These are phyloP conservation scores for Akabosia matsudoensis DNA, from an alignment of 1,140 invertebrate genomes.

Conservation along the genomic window DNA sequence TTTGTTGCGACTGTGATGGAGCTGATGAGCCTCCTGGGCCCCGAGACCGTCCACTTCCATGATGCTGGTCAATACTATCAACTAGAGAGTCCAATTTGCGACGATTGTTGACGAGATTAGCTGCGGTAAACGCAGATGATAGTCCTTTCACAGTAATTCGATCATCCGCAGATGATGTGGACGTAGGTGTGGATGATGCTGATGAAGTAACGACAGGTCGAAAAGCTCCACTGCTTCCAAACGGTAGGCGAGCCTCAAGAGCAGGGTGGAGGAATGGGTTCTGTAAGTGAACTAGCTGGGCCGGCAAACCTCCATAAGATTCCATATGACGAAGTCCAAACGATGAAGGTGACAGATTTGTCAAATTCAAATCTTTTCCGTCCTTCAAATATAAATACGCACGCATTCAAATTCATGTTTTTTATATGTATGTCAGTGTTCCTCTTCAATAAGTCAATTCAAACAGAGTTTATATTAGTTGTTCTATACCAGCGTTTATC, in stretches of 20 bases:
- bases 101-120: constrained; percentile 35
- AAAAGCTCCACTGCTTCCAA: constrained; percentile 52
- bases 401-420: too few species aligned
- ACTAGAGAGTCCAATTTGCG: constrained; percentile 39
- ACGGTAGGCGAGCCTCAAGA: constrained; percentile 50
- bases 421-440: too few species aligned
- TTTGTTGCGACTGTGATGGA: neutral
- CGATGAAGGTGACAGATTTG: constrained; percentile 48
- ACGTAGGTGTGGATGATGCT: constrained; percentile 46
- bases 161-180: constrained; percentile 23
- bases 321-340: constrained; percentile 59
- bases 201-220: constrained; percentile 48
- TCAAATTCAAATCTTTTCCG: constrained; percentile 43
- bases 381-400: constrained; percentile 27
- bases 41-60: constrained; percentile 28
- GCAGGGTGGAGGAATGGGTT: constrained; percentile 55
- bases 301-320: constrained; percentile 56
- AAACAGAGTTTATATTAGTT: too few species aligned
- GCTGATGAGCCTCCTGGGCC: neutral
- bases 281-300: constrained; percentile 58
- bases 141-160: constrained; percentile 51
- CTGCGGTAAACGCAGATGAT: constrained; percentile 58
- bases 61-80: constrained; percentile 34
- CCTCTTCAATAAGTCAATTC: too few species aligned
- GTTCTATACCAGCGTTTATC: too few species aligned